Base-by-base conservation (phyloP, 2,113 vertebrate genomes). In the Carollia perspicillata region DNA sequence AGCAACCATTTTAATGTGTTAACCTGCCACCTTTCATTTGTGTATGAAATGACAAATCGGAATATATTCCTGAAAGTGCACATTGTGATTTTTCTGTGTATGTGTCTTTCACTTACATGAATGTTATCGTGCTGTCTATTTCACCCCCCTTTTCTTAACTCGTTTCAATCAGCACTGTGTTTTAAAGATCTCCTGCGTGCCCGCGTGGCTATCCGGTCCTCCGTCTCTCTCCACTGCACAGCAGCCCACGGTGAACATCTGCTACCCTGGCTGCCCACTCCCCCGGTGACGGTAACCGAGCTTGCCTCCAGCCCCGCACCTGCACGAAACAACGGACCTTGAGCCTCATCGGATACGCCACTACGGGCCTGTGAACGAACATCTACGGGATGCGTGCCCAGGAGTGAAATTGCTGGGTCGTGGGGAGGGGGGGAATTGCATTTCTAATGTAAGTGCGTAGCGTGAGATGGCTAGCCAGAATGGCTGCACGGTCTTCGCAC, bases 321-420 rank as follows among this genome's bases (percentile, higher is more conserved):
- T 8, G 22, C 28, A 6, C 0, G 0, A 69, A 69, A 33, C 10
- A 14, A 55, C 3, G 16, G 23, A 28, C 30, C 60, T 22, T 6
- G n/a, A 78, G 55, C 35, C 49, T 5, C 58, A 58, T 91, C 47
- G 17, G 26, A 13, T 14, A 23, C 13, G 30, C 37, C 49, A 55
- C 90, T 71, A 6, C 2, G 26, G 47, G 65, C n/a, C 33, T 49
- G 16, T 40, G 35, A 33, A 23, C 12, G 30, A 44, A 85, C 35
- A 71, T 74, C 26, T 49, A 22, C 78, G 53, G 12, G 42, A 69
- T 11, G 18, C 6, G 5, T 65, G 12, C 77, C 69, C 42, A 22
- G 13, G 20, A 81, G 18, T 69, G 78, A 53, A 80, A 53, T 16
- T 28, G 16, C 28, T 69, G 51, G 12, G 60, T 58, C 72, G n/a